Conservation (phyloP, 2,113 vertebrate genomes). For the Notarius quadriscutis region DNA sequence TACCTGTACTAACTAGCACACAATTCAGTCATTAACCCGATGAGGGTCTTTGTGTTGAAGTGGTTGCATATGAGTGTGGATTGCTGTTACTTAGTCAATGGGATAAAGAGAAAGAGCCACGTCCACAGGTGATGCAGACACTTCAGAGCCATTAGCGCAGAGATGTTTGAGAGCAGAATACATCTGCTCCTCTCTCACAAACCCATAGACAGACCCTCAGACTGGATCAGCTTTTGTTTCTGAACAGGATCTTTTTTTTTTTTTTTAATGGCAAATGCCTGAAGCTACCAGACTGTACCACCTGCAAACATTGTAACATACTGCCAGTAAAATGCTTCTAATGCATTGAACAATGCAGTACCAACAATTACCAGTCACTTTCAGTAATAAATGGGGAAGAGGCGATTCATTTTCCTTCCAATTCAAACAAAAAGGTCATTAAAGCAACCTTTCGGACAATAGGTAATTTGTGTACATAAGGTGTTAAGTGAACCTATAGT, state of each 20-base stretch:
- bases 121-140: constrained; percentile 26
- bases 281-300: constrained; percentile 3
- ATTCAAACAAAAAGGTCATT: neutral
- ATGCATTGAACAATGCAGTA: constrained; percentile 6
- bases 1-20: neutral
- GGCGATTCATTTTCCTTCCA: neutral
- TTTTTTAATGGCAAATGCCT: constrained; percentile 8
- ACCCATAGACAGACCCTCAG: constrained; percentile 2
- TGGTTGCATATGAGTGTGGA: constrained; percentile 6
- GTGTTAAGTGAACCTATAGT: neutral
- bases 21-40: constrained; percentile 25
- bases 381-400: neutral
- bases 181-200: constrained; percentile 27
- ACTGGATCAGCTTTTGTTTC: constrained; percentile 23
- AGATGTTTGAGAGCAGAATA: neutral
- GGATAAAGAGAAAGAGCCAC: neutral
- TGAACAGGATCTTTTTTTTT: constrained; percentile 19
- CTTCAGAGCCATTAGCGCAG: constrained; percentile 45
- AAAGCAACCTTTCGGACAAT: constrained; percentile 10
- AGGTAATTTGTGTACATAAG: constrained; percentile 21
- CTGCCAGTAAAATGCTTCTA: constrained; percentile 2
- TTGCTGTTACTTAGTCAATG: neutral
- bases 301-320: constrained; percentile 17
- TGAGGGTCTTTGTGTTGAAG: constrained; percentile 14
- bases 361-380: constrained; percentile 11